phyloP scores from a whole-genome alignment of 2,888 invertebrate genomes.

The Deilephila porcellus region DNA sequence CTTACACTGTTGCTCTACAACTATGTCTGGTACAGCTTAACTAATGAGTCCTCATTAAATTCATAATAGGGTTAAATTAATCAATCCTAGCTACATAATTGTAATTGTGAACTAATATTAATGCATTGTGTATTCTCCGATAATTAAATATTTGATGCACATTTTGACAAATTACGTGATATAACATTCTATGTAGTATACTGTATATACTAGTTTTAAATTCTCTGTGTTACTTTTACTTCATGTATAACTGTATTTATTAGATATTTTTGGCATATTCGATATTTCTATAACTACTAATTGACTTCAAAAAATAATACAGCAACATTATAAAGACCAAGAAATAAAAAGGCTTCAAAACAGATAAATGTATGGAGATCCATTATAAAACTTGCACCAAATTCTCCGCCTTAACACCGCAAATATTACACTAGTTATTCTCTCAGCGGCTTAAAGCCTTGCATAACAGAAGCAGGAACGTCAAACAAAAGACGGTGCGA shows the following conservation, averaged over 20 bases:
- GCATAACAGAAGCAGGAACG: background rate
- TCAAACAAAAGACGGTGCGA: background rate
- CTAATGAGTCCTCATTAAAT: too few relatives aligned
- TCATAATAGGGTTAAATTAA: background rate
- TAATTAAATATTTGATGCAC: background rate
- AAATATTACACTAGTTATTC: background rate
- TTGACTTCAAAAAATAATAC: too few relatives aligned
- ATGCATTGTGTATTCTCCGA: background rate
- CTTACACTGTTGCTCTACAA: too few relatives aligned
- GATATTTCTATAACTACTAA: too few relatives aligned
- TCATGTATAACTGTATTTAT: too few relatives aligned
- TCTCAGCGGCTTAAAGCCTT: background rate
- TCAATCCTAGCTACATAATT: background rate
- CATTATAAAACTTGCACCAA: background rate
- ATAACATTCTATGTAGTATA: background rate
- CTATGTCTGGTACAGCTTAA: too few relatives aligned
- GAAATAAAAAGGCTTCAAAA: too few relatives aligned
- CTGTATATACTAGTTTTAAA: background rate
- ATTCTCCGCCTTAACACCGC: background rate
- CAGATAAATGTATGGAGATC: too few relatives aligned
- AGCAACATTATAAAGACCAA: too few relatives aligned
- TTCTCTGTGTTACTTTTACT: background rate
- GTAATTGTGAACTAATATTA: background rate
- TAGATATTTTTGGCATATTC: too few relatives aligned
- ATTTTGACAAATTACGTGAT: background rate